Conservation (phyloP, 1,140 invertebrate species). For the Gryon sp. region DNA sequence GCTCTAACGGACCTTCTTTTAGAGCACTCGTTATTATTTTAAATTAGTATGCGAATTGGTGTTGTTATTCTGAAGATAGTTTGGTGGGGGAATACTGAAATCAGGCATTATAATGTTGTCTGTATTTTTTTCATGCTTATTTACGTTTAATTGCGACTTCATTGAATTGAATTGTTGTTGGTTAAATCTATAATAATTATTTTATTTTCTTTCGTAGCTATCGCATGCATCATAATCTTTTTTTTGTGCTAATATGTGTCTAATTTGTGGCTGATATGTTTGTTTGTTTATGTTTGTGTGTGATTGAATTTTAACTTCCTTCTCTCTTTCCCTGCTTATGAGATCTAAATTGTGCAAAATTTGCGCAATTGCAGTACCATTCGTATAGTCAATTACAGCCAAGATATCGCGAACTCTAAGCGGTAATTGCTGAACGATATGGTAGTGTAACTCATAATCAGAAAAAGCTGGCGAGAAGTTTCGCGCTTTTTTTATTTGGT, state of each 20-base stretch:
- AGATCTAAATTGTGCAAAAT: constrained; percentile 15
- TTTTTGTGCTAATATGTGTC: neutral
- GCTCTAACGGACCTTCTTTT: constrained; percentile 15
- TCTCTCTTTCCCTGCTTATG: constrained; percentile 7
- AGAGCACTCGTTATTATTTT: constrained; percentile 17
- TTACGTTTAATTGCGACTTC: no score
- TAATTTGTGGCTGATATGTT: neutral
- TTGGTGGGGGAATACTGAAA: neutral
- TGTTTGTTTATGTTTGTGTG: neutral
- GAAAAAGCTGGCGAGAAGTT: constrained; percentile 30
- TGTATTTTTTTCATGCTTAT: neutral
- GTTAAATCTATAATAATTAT: no score
- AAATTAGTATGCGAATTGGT: constrained; percentile 33
- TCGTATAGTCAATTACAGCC: constrained; percentile 3
- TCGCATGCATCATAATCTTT: no score
- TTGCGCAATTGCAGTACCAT: neutral
- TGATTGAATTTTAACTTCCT: no score
- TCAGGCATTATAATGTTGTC: neutral
- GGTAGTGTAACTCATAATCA: constrained; percentile 25
- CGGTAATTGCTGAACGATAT: constrained; percentile 27
- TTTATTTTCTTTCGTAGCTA: no score
- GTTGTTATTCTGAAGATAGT: no score
- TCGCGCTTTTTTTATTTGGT: constrained; percentile 20
- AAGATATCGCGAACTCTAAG: constrained; percentile 22
- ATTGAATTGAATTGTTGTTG: no score